These are phyloP conservation scores for Cecropterus lyciades DNA, from an alignment of 1,140 invertebrate genomes.

Conservation along the genomic window DNA sequence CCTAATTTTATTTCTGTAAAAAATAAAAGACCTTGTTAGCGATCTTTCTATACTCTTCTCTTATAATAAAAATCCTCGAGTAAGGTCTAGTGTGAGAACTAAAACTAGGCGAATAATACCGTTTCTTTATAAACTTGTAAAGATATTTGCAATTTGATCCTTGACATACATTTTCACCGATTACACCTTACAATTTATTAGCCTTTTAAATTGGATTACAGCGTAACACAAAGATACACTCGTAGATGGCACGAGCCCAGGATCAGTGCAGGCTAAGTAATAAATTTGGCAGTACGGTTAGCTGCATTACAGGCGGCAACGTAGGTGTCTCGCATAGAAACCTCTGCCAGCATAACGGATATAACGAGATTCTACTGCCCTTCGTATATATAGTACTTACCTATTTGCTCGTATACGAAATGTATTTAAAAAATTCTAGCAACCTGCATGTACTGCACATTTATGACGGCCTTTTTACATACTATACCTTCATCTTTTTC, in stretches of 20 bases:
- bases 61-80: too few relatives aligned
- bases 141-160: too few relatives aligned
- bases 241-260: conserved; percentile 4
- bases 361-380: neutral
- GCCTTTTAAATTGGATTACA: neutral
- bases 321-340: conserved; percentile 25
- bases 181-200: neutral
- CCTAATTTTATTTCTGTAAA: too few relatives aligned
- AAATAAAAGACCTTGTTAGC: too few relatives aligned
- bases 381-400: neutral
- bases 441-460: too few relatives aligned
- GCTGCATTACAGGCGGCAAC: conserved; percentile 21
- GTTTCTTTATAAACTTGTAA: too few relatives aligned
- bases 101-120: too few relatives aligned
- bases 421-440: neutral
- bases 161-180: too few relatives aligned
- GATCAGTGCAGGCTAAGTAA: conserved; percentile 12
- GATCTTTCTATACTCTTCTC: too few relatives aligned
- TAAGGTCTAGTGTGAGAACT: too few relatives aligned
- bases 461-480: too few relatives aligned
- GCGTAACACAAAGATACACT: conserved; percentile 9
- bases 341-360: conserved; percentile 13
- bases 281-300: conserved; percentile 28
- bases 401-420: neutral
- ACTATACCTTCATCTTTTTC: too few relatives aligned